These are phyloP conservation scores for Drosophila ambigua DNA, from an alignment of 1,140 invertebrate genomes.

Conservation along the genomic window DNA sequence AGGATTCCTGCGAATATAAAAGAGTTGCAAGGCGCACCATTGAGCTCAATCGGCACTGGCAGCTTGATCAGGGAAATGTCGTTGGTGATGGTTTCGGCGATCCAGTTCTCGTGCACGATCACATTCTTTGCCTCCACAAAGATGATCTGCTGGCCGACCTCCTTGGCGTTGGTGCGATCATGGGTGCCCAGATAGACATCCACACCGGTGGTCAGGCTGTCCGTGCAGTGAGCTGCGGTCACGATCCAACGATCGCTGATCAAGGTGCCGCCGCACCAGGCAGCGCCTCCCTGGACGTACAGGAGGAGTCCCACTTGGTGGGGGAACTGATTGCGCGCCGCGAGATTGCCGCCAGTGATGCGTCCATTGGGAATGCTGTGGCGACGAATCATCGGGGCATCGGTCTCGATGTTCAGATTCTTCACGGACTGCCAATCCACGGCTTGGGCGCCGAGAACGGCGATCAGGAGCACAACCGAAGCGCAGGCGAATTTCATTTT, in stretches of 20 bases:
- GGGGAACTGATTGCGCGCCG: constrained; percentile 84
- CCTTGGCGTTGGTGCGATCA: constrained; percentile 56
- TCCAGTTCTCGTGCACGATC: constrained; percentile 52
- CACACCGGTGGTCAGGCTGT: constrained; percentile 73
- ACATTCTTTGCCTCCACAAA: constrained; percentile 61
- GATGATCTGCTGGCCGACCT: constrained; percentile 59
- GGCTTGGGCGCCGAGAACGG: constrained; percentile 33
- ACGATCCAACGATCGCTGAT: constrained; percentile 85
- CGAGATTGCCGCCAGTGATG: constrained; percentile 65
- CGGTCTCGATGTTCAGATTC: constrained; percentile 34
- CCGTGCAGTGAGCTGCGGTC: constrained; percentile 87
- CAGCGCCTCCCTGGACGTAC: constrained; percentile 59
- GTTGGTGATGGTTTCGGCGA: constrained; percentile 29
- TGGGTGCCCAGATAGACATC: constrained; percentile 72
- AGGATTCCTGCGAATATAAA: neutral
- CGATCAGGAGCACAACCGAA: constrained; percentile 30
- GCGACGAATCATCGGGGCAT: constrained; percentile 15
- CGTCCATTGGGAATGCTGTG: constrained; percentile 42
- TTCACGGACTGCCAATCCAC: constrained; percentile 50
- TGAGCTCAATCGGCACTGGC: constrained; percentile 57
- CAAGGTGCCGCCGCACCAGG: constrained; percentile 86
- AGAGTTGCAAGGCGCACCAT: constrained; percentile 3
- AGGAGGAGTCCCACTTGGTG: constrained; percentile 85
- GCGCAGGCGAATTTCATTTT: constrained; percentile 49
- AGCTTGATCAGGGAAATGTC: constrained; percentile 73